Evolutionary conservation across 2,888 invertebrate species (phyloP), one percentile per base, ranked within the genome.

Genomic region (Sepioteuthis lessoniana): DNA sequence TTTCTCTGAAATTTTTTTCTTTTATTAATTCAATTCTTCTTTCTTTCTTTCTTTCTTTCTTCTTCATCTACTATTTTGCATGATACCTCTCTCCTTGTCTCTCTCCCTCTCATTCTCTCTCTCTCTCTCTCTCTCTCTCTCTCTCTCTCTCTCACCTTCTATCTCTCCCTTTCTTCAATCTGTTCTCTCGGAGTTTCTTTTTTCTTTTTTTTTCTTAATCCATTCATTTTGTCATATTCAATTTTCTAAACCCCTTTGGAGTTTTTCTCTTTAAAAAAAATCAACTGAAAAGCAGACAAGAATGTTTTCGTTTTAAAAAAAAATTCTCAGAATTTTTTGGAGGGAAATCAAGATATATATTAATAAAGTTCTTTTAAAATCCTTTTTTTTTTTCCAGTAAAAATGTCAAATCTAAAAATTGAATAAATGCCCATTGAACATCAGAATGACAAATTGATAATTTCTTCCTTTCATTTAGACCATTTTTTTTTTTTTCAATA

Each of bases 231-330:
- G n/a, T 76, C 76, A 76, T 76, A 76, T 76, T 76, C 76, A 76
- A 76, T 76, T 76, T 76, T 76, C 76, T n/a, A 76, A 76, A 76
- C 76, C 76, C n/a, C 76, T 76, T 76, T n/a, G n/a, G n/a, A 35
- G n/a, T 76, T 76, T 76, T 35, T 76, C n/a, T 76, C 16, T 35
- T 35, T 13, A 76, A 76, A 76, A 76, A 76, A 35, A 76, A 21
- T 76, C 4, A 76, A 35, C 76, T 16, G 8, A 76, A 76, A 76
- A 76, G 76, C 19, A 35, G 19, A 4, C 16, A 76, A 13, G 19
- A 76, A 35, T 76, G 10, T 76, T 76, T 76, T 76, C 76, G n/a
- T n/a, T 76, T 76, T n/a, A 3, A 76, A 76, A 76, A n/a, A 35
- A 35, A 3, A 16, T 76, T 76, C 13, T 76, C 16, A n/a, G 13